These are phyloP conservation scores for Vicugna pacos DNA, from an alignment of 2,113 vertebrate genomes.

Conservation along the genomic window DNA sequence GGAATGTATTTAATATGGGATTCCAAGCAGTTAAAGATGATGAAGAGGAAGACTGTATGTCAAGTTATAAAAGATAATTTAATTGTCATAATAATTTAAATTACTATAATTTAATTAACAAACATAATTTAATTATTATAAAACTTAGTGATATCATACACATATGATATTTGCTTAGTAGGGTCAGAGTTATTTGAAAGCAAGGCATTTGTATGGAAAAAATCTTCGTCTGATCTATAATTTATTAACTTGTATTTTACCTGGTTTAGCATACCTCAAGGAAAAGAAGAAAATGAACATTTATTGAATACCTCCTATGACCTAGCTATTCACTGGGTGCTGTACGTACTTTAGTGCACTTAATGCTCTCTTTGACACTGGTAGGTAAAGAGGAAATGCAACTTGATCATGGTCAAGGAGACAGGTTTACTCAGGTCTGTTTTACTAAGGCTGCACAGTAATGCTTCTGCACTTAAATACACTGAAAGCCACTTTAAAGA, in stretches of 20 bases:
- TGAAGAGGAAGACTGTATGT: constrained; percentile 22
- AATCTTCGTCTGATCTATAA: neutral
- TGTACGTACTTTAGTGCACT: neutral
- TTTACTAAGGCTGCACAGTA: constrained; percentile 26
- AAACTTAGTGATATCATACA: neutral
- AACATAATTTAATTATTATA: constrained; percentile 17
- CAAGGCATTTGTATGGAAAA: constrained; percentile 27
- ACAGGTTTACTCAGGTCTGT: neutral
- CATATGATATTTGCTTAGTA: constrained; percentile 4
- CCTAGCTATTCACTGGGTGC: too few species aligned
- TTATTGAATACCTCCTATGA: neutral
- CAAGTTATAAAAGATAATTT: constrained; percentile 19
- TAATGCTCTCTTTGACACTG: neutral
- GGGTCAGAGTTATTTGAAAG: constrained; percentile 25
- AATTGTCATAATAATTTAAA: constrained; percentile 34
- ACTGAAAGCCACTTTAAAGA: constrained; percentile 66
- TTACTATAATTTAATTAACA: neutral
- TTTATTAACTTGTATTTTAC: neutral
- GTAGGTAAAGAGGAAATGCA: neutral
- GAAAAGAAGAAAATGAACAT: neutral
- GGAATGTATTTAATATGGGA: neutral
- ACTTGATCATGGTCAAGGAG: neutral
- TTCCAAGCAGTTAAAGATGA: constrained; percentile 14
- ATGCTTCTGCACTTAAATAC: constrained; percentile 37
- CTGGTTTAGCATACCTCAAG: neutral